phyloP scores from a whole-genome alignment of 2,113 vertebrate species.

The Pseudois nayaur region DNA sequence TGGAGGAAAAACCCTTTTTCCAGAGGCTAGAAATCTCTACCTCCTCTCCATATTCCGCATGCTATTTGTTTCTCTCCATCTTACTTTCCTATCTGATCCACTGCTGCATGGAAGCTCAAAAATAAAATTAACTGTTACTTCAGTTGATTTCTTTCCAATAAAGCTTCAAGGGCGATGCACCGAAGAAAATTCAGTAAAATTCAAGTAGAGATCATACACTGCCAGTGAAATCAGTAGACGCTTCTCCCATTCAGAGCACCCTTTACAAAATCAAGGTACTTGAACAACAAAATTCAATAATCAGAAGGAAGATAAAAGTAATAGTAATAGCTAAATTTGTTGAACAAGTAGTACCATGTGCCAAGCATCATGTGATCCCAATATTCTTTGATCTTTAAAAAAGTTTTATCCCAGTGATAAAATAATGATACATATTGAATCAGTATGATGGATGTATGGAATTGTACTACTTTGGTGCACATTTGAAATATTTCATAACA shows the following conservation, averaged over 20 bases:
- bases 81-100: not conserved
- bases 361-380: not conserved
- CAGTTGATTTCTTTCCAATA: constrained; percentile 8
- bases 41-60: not conserved
- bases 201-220: not conserved
- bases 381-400: not conserved
- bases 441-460: not conserved
- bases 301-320: not conserved
- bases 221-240: not conserved
- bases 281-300: not conserved
- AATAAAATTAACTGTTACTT: not conserved
- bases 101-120: not conserved
- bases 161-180: not conserved
- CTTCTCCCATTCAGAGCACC: not conserved
- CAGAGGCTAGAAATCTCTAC: not conserved
- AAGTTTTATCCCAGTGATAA: not conserved
- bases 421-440: not conserved
- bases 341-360: not conserved
- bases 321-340: not conserved
- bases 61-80: not conserved
- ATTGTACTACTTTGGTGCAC: not conserved
- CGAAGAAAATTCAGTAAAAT: not conserved
- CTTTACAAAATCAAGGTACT: not conserved
- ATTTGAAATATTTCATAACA: not conserved
- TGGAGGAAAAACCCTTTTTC: constrained; percentile 5